Conservation (phyloP, 2,797 vertebrate species). For the Hydrolagus colliei region DNA sequence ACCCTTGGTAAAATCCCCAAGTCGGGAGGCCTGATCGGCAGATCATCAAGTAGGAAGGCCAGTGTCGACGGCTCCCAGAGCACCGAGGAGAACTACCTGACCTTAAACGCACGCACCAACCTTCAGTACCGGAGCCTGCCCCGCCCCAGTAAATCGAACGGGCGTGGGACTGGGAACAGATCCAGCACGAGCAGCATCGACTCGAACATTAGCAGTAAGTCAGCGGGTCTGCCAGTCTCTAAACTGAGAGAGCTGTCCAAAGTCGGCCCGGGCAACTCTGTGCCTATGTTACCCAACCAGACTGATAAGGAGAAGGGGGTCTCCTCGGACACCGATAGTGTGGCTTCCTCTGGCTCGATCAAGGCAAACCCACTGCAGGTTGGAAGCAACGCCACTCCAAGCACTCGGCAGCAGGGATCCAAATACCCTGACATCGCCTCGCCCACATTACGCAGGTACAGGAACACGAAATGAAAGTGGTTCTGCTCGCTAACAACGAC, state of each 20-base stretch:
- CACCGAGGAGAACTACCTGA: conserved; percentile 82
- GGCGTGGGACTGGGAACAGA: conserved; percentile 76
- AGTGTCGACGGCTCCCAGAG: conserved; percentile 66
- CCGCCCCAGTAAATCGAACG: conserved; percentile 78
- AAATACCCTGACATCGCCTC: conserved; percentile 85
- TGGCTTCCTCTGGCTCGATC: conserved; percentile 65
- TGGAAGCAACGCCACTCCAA: conserved; percentile 59
- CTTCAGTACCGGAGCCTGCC: conserved; percentile 94
- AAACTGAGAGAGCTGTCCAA: conserved; percentile 68
- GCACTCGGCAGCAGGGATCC: conserved; percentile 69
- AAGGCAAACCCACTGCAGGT: conserved; percentile 67
- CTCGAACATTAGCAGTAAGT: conserved; percentile 76
- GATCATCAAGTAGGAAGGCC: conserved; percentile 59
- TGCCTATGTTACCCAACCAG: conserved; percentile 74
- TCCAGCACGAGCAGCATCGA: conserved; percentile 97
- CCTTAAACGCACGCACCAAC: conserved; percentile 76
- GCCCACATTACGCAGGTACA: conserved; percentile 90
- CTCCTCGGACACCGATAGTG: conserved; percentile 70
- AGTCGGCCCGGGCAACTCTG: conserved; percentile 54
- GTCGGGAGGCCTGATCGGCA: conserved; percentile 67
- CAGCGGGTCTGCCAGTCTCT: conserved; percentile 60
- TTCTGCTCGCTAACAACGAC: not conserved
- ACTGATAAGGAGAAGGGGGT: conserved; percentile 94
- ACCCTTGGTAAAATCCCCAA: conserved; percentile 93
- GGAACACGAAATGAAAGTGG: conserved; percentile 36